Evolutionary conservation across 2,888 invertebrate genomes (phyloP).

Genomic region (Caprella mutica): DNA sequence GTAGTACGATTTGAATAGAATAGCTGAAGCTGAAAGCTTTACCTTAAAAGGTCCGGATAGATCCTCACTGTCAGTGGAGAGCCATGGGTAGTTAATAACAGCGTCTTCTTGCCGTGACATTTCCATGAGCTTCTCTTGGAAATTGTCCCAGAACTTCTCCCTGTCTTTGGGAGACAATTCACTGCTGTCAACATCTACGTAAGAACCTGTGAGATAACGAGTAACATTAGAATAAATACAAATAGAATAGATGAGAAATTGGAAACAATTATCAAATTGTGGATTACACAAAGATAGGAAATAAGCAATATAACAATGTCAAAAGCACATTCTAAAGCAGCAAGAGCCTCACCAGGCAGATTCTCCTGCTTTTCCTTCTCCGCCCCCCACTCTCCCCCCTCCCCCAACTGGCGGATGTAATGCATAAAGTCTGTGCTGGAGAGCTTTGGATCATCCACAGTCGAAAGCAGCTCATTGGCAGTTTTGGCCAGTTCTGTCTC

Average conservation of each 20-base stretch:
- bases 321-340: neutral
- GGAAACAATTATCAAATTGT: too few relatives aligned
- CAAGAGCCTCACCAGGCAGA: neutral
- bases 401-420: conserved; percentile 66
- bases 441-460: conserved; percentile 53
- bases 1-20: too few relatives aligned
- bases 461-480: conserved; percentile 43
- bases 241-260: too few relatives aligned
- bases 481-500: conserved; percentile 51
- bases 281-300: neutral
- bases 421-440: conserved; percentile 69
- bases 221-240: too few relatives aligned
- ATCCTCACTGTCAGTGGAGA: conserved; percentile 53
- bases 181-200: conserved; percentile 12
- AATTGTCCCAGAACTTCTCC: conserved; percentile 49
- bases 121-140: conserved; percentile 67
- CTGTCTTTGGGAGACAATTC: conserved; percentile 33
- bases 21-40: too few relatives aligned
- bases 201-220: neutral
- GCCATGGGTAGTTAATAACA: conserved; percentile 61
- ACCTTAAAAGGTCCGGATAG: conserved; percentile 52
- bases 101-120: conserved; percentile 49
- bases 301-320: neutral
- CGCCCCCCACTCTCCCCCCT: conserved; percentile 43
- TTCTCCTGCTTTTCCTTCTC: neutral